phyloP scores from a whole-genome alignment of 1,140 invertebrate species.

The Cepaea nemoralis region DNA sequence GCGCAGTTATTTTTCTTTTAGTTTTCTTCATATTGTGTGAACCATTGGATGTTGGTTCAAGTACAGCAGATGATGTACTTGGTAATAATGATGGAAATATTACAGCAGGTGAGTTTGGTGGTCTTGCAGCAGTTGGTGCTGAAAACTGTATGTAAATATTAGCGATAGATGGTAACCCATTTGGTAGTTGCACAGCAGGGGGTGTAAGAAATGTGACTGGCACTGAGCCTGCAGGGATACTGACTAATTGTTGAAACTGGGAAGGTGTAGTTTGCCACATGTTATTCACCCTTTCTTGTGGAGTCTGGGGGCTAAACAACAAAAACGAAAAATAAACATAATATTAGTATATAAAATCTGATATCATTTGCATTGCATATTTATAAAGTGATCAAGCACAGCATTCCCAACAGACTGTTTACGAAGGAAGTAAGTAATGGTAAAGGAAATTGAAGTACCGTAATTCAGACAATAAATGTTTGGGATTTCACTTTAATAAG shows the following conservation, averaged over 20 bases:
- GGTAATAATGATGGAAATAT: background rate
- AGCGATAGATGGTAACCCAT: background rate
- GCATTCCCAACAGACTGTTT: no score
- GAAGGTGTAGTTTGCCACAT: background rate
- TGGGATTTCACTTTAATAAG: no score
- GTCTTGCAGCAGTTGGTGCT: background rate
- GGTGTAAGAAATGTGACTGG: background rate
- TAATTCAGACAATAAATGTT: no score
- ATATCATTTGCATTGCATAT: no score
- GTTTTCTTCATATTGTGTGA: background rate
- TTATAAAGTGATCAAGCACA: no score
- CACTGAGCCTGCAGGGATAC: background rate
- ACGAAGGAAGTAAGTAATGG: no score
- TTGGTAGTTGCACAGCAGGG: background rate
- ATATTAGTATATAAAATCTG: no score
- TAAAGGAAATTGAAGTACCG: no score
- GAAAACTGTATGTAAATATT: slow-evolving; percentile 27
- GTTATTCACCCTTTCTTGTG: background rate
- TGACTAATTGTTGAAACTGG: background rate
- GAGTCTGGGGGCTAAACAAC: background rate
- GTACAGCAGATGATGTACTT: background rate
- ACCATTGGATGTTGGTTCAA: no score
- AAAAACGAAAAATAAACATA: no score
- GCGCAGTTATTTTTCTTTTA: background rate
- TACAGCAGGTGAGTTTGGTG: background rate